Evolutionary conservation across 1,140 invertebrate species (phyloP).

Genomic region (Drosophila rhopaloa): DNA sequence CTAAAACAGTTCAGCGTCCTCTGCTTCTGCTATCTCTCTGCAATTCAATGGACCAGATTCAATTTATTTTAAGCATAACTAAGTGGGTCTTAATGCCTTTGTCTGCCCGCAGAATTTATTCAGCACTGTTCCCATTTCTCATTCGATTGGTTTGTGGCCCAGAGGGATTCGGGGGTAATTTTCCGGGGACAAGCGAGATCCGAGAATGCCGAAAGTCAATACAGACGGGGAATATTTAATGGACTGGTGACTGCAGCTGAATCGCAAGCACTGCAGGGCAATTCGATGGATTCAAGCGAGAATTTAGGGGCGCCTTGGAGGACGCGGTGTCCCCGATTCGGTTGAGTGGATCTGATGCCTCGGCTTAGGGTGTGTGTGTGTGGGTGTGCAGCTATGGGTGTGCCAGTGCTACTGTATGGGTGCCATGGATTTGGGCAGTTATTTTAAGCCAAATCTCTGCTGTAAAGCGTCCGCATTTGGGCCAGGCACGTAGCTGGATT

Average conservation of each 20-base stretch:
- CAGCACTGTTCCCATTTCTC: slow-evolving; percentile 3
- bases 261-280: slow-evolving; percentile 37
- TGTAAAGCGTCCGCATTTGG: slow-evolving; percentile 52
- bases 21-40: neutral
- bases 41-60: slow-evolving; percentile 7
- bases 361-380: slow-evolving; percentile 15
- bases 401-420: slow-evolving; percentile 17
- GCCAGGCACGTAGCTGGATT: slow-evolving; percentile 58
- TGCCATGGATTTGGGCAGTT: slow-evolving; percentile 54
- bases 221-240: slow-evolving; percentile 58
- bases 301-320: slow-evolving; percentile 18
- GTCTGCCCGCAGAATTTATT: slow-evolving; percentile 13
- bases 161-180: slow-evolving; percentile 22
- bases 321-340: slow-evolving; percentile 37
- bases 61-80: slow-evolving; percentile 19
- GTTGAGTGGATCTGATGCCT: slow-evolving; percentile 19
- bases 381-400: neutral
- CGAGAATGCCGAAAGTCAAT: slow-evolving; percentile 29
- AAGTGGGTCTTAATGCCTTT: slow-evolving; percentile 23
- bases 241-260: slow-evolving; percentile 30
- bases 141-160: slow-evolving; percentile 13
- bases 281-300: slow-evolving; percentile 2
- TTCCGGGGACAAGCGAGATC: slow-evolving; percentile 27
- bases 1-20: neutral
- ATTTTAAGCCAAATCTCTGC: slow-evolving; percentile 68